Evolutionary conservation across 2,797 vertebrate species (phyloP), one percentile per base, ranked within the genome.

Genomic region (Anabacerthia variegaticeps): DNA sequence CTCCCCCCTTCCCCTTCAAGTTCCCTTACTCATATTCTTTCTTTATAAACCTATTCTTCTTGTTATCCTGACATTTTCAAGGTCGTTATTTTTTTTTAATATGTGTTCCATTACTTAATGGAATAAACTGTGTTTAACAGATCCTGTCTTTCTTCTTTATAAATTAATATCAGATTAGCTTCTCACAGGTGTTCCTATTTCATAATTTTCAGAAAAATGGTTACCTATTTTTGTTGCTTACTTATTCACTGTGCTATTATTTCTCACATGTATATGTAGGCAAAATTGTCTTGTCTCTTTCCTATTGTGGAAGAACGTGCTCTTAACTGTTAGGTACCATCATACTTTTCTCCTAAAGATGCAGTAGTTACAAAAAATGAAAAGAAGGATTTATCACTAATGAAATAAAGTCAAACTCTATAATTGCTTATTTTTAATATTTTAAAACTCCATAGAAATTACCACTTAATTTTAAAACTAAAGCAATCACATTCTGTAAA

Each of bases 1-100:
- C 1, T 49, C 2, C 2, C 2, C 2, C 28, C 5, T 3, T 5
- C 4, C 2, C 4, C 11, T 56, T 51, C 21, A 49, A 6, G 3
- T 48, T 86, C 22, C 20, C 12, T 89, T 8, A 32, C 6, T 88
- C 9, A 36, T 51, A n/a, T 58, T 82, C 30, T 74, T 55, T 76
- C 27, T 74, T 74, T 80, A 83, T 41, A 56, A 59, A 65, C 4
- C 2, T 30, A 30, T n/a, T 41, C 23, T 72, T 13, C 9, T 62
- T 72, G 8, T 7, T 74, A 13, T 72, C n/a, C 41, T 79, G 19
- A 15, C 36, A 9, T 82, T 72, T 66, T 85, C n/a, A 61, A 46
- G 13, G 36, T n/a, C n/a, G 6, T 28, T 71, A 34, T 73, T 41
- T 49, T 69, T 73, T 24, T 80, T 65, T 49, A 82, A 16, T 62